Evolutionary conservation across 1,140 invertebrate genomes (phyloP), one percentile per base, ranked within the genome.

Genomic region (Ctenoplectra terminalis): DNA sequence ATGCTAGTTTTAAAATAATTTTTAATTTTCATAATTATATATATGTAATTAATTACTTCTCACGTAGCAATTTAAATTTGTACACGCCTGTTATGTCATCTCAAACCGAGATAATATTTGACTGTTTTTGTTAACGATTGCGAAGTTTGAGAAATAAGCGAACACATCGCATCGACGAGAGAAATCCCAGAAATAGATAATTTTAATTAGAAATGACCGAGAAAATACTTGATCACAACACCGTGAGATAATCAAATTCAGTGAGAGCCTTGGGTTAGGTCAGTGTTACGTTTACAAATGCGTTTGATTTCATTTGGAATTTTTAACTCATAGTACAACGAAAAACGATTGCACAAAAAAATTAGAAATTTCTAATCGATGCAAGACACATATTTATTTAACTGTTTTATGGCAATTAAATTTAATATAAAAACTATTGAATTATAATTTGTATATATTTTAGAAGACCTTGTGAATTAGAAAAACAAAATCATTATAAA

Each of bases 241-340:
- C 37, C 11, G 13, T 13, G 52, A 77, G 63, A 77, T 77, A 77
- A 77, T 69, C 50, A 77, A 69, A 69, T 77, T 77, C 63, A 77
- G 63, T 29, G 23, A 46, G 50, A 69, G n/a, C 37, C 50, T 77
- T 69, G 63, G 8, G 50, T 26, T 69, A 77, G 74, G 63, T 77
- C 63, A 77, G 74, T 77, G 52, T 52, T 46, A 58, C 31, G 50
- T 77, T 69, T 46, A 56, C 37, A 58, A 46, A 29, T 15, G n/a
- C 17, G 4, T 71, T 71, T 61, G 1, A 43, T 73, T 26, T 40
- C n/a, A 43, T 13, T 43, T 31, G 9, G 1, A 2, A 54, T 9
- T 8, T 60, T 31, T 58, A 7, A n/a, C 20, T 46, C 6, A 1
- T 23, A 74, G 61, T 29, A 9, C 13, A 11, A n/a, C n/a, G n/a